Evolutionary conservation across 64 coral and sea anemone genomes (phyloP).

Genomic region (Trachythela sp.): DNA sequence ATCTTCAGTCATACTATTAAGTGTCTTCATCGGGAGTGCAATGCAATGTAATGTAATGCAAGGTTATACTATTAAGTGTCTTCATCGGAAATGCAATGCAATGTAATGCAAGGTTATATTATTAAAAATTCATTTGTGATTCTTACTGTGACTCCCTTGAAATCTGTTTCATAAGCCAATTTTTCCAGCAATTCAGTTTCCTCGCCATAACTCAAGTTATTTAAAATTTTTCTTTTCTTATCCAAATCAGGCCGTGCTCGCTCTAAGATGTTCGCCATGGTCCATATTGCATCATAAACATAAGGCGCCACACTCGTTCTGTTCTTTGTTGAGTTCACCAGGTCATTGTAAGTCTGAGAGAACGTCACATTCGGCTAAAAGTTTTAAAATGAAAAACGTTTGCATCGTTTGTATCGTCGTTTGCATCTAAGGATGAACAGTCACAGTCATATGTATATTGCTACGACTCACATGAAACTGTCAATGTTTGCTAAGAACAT

Average conservation of each 20-base stretch:
- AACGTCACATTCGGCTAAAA: slow-evolving; percentile 1
- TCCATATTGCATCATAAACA: slow-evolving; percentile 80
- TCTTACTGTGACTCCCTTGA: background rate
- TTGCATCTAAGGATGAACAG: too few relatives aligned
- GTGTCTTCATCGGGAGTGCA: too few relatives aligned
- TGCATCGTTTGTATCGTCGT: too few relatives aligned
- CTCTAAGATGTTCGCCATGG: slow-evolving; percentile 74
- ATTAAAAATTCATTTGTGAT: background rate
- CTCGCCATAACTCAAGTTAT: slow-evolving; percentile 67
- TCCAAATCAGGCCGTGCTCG: slow-evolving; percentile 17
- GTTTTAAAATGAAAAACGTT: too few relatives aligned
- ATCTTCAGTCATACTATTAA: too few relatives aligned
- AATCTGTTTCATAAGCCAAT: slow-evolving; percentile 49
- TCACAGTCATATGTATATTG: too few relatives aligned
- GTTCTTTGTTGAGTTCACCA: slow-evolving; percentile 64
- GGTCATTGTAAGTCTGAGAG: slow-evolving; percentile 38
- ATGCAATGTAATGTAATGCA: too few relatives aligned
- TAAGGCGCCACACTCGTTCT: slow-evolving; percentile 35
- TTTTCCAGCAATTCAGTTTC: slow-evolving; percentile 56
- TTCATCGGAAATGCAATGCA: background rate
- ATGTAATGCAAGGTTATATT: too few relatives aligned
- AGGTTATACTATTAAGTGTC: too few relatives aligned
- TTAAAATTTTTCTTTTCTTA: slow-evolving; percentile 29
- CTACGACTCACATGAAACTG: too few relatives aligned
- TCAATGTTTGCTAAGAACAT: too few relatives aligned